Evolutionary conservation across 2,888 invertebrate species (phyloP).

Genomic region (Diogma glabrata): DNA sequence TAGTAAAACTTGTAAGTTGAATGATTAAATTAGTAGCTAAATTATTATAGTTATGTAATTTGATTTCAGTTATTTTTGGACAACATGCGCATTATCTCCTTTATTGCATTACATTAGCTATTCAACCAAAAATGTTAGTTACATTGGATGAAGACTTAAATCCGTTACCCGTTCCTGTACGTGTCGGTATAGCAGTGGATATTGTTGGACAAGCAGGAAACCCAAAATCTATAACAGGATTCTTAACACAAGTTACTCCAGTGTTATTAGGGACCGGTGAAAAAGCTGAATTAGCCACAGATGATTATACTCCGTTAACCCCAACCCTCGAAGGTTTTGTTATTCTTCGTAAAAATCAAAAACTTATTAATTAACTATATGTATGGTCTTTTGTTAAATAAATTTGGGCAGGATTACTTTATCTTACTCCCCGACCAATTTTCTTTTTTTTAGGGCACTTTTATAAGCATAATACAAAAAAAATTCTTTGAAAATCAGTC

Average conservation of each 20-base stretch:
- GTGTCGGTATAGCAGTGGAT: conserved; percentile 85
- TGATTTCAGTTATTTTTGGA: conserved; percentile 64
- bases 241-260: conserved; percentile 95
- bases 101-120: conserved; percentile 87
- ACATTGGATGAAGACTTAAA: conserved; percentile 87
- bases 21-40: background rate
- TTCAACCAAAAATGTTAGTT: conserved; percentile 93
- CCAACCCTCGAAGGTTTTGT: conserved; percentile 96
- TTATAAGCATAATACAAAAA: too few species aligned
- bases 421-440: too few species aligned
- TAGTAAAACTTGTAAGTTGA: conserved; percentile 47
- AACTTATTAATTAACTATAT: too few species aligned
- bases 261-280: conserved; percentile 91
- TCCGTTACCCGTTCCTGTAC: conserved; percentile 78
- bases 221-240: conserved; percentile 94
- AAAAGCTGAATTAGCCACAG: conserved; percentile 88
- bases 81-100: conserved; percentile 87
- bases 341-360: conserved; percentile 72
- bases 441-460: too few species aligned
- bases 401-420: too few species aligned
- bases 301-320: conserved; percentile 82
- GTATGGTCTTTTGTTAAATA: too few species aligned
- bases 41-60: conserved; percentile 16
- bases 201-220: conserved; percentile 95
- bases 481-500: too few species aligned